Evolutionary conservation across 2,113 vertebrate genomes (phyloP).

Genomic region (Hydrolagus affinis): DNA sequence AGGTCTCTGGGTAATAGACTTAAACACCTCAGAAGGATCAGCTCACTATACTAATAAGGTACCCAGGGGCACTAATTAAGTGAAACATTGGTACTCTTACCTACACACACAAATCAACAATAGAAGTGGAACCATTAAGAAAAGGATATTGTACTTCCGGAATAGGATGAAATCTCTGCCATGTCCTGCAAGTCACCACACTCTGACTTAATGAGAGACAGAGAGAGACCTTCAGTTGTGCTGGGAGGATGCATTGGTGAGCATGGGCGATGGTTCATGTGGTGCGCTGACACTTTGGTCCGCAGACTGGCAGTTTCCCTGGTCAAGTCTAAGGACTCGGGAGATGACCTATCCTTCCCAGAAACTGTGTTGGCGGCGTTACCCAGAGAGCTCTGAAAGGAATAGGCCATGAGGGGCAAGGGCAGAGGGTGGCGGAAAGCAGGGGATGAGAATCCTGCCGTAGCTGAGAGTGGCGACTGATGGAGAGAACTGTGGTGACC

Average conservation of each 20-base stretch:
- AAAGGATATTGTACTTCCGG: conserved; percentile 99
- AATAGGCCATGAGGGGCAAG: conserved; percentile 91
- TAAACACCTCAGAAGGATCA: background rate
- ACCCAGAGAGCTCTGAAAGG: conserved; percentile 83
- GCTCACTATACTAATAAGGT: background rate
- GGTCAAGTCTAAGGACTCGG: conserved; percentile 86
- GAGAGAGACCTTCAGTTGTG: conserved; percentile 77
- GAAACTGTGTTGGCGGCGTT: conserved; percentile 70
- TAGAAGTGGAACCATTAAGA: background rate
- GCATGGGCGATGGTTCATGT: conserved; percentile 84
- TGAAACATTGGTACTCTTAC: conserved; percentile 1
- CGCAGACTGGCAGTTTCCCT: conserved; percentile 88
- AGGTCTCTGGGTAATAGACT: background rate
- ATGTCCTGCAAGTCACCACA: conserved; percentile 96
- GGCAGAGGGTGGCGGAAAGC: conserved; percentile 95
- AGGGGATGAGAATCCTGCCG: conserved; percentile 79
- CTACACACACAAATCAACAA: background rate
- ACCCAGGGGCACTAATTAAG: background rate
- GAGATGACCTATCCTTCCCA: conserved; percentile 81
- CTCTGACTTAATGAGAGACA: conserved; percentile 97
- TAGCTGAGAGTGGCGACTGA: conserved; percentile 80
- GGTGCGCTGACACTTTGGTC: conserved; percentile 91
- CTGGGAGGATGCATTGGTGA: conserved; percentile 85
- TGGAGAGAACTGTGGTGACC: conserved; percentile 80
- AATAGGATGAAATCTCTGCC: conserved; percentile 93